Evolutionary conservation across 2,113 vertebrate genomes (phyloP).

Genomic region (Phrynosoma platyrhinos): DNA sequence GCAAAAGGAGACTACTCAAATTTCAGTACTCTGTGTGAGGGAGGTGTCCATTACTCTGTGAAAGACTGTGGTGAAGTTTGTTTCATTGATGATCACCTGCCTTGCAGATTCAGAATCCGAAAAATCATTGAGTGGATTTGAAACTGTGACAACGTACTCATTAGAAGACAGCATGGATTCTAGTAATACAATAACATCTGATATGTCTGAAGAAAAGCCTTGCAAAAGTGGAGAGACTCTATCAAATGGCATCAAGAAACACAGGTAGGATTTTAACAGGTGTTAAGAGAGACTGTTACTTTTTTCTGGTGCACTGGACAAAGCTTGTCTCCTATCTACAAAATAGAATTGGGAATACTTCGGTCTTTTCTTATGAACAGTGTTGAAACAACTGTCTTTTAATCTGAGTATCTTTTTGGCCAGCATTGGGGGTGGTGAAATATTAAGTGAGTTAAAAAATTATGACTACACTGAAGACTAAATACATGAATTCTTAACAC

Average conservation of each 20-base stretch:
- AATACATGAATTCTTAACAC: slow-evolving; percentile 39
- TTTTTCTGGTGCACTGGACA: neutral
- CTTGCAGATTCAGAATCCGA: slow-evolving; percentile 91
- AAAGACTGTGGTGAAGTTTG: slow-evolving; percentile 56
- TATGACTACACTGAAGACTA: neutral
- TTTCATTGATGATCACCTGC: slow-evolving; percentile 72
- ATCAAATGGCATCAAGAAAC: slow-evolving; percentile 88
- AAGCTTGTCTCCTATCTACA: neutral
- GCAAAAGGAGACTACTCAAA: slow-evolving; percentile 82
- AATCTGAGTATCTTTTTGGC: neutral
- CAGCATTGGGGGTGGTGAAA: neutral
- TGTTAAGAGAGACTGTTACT: neutral
- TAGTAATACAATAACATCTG: slow-evolving; percentile 73
- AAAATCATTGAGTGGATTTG: slow-evolving; percentile 89
- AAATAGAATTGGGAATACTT: slow-evolving; percentile 27
- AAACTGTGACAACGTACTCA: slow-evolving; percentile 85
- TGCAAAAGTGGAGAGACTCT: slow-evolving; percentile 81
- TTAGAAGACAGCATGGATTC: slow-evolving; percentile 80
- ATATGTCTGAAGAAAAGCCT: slow-evolving; percentile 84
- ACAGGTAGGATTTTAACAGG: slow-evolving; percentile 83
- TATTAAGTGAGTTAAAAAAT: neutral
- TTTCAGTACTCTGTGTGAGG: slow-evolving; percentile 78
- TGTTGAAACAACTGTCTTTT: slow-evolving; percentile 7
- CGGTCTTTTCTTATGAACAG: neutral
- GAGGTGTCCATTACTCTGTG: slow-evolving; percentile 70